A percentile compares a stretch with the other conserved stretches of the same genome.
Evolutionary conservation across 2,888 invertebrate genomes (phyloP).

Genomic region (Trichogramma dendrolimi): DNA sequence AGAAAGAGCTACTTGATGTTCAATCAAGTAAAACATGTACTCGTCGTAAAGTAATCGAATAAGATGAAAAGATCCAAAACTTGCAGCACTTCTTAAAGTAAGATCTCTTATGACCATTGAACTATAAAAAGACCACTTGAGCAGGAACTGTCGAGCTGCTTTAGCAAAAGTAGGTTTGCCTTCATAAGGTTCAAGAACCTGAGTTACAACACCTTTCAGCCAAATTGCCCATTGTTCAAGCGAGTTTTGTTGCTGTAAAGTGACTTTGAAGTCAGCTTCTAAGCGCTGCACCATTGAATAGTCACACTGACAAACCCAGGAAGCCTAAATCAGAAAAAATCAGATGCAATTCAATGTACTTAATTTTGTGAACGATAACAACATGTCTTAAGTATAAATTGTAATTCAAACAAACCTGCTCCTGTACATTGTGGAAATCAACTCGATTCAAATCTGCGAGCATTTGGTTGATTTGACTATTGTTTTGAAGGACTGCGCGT

Average conservation of each 20-base stretch:
- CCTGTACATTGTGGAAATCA: constrained; percentile 93
- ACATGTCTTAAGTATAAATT: background rate
- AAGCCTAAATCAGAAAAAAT: constrained; percentile 62
- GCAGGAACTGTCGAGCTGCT: constrained; percentile 85
- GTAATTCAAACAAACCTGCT: constrained; percentile 57
- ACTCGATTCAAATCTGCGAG: constrained; percentile 92
- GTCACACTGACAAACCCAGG: constrained; percentile 97
- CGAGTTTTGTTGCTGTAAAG: constrained; percentile 85
- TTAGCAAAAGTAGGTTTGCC: constrained; percentile 77
- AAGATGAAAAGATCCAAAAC: constrained; percentile 98
- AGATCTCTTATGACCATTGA: constrained; percentile 97
- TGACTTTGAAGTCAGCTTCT: constrained; percentile 90
- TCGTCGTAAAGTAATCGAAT: constrained; percentile 97
- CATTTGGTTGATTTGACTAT: constrained; percentile 95
- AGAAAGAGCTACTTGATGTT: constrained; percentile 91
- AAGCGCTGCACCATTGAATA: constrained; percentile 77
- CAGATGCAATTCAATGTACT: constrained; percentile 40
- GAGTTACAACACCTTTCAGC: constrained; percentile 90
- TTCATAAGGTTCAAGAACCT: constrained; percentile 83
- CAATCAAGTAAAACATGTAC: constrained; percentile 98
- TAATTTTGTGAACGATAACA: constrained; percentile 1
- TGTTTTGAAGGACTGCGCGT: constrained; percentile 90
- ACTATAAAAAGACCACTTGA: constrained; percentile 99
- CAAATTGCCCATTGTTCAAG: constrained; percentile 97
- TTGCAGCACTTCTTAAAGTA: constrained; percentile 91